Evolutionary conservation across 2,113 vertebrate species (phyloP).

Genomic region (Fulmarus glacialis): DNA sequence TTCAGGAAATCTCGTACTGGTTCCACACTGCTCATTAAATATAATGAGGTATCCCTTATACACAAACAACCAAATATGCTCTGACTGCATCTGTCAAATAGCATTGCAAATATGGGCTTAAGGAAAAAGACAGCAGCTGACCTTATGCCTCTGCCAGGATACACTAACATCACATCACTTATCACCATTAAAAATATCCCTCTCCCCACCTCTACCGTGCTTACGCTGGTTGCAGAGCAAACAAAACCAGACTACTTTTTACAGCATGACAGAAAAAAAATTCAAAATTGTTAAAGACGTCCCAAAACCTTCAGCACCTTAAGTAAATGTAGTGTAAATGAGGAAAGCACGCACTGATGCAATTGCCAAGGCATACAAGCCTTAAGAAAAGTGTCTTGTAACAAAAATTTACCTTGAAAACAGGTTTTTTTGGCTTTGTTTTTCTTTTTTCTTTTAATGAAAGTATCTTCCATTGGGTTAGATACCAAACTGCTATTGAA

Average conservation of each 20-base stretch:
- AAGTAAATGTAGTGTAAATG: not conserved
- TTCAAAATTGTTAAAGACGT: not conserved
- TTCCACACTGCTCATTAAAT: constrained; percentile 51
- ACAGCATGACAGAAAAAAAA: not conserved
- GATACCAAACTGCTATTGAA: not conserved
- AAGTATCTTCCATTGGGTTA: not conserved
- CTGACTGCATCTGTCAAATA: constrained; percentile 27
- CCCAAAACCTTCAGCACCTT: not conserved
- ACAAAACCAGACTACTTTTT: not conserved
- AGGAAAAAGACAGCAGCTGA: not conserved
- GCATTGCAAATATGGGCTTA: not conserved
- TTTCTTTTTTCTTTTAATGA: not conserved
- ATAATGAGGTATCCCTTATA: constrained; percentile 42
- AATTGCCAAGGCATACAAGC: not conserved
- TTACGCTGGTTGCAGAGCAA: not conserved
- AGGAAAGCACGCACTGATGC: not conserved
- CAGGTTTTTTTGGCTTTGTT: rapidly evolving
- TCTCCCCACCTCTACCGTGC: not conserved
- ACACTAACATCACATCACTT: not conserved
- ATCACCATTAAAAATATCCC: not conserved
- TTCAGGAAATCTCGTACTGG: not conserved
- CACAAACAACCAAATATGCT: not conserved
- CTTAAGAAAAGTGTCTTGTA: not conserved
- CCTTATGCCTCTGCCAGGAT: not conserved
- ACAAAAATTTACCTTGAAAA: not conserved